Evolutionary conservation across 2,797 vertebrate genomes (phyloP), one percentile per base, ranked within the genome.

Genomic region (Melanogrammus aeglefinus): DNA sequence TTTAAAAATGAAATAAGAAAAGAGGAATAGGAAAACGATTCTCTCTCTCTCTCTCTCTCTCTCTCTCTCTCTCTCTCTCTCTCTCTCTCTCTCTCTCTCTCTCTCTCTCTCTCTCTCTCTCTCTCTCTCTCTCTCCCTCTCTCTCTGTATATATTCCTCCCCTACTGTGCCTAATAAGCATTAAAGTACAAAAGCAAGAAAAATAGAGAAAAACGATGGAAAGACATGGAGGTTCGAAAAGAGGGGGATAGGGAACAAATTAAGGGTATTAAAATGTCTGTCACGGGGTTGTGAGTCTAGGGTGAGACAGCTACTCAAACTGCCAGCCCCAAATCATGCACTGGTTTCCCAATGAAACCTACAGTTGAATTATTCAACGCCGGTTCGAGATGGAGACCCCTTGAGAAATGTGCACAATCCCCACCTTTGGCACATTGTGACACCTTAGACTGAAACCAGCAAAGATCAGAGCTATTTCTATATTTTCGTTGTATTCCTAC

Each of bases 1-100:
- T 87, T 88, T 83, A 39, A 83, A 87, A 87, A 72, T 5, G 80
- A 80, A 89, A 84, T 85, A 87, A 85, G 81, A 81, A 69, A 69
- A 63, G n/a, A 69, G 63, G n/a, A 21, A 63, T 24, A 24, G 57
- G 57, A 24, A 69, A 27, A 69, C 24, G 27, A 69, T 27, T 78
- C 21, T 74, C 10, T 27, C 47, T 29, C 29, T 29, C 41, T 33
- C 24, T 72, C 16, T 63, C 57, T 63, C 57, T 63, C 57, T 63
- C 21, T 1, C 6, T 63, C 57, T 63, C 5, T 8, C 57, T 24
- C 63, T 24, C 44, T 33, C 72, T 12, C 35, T 38, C 33, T 14
- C 6, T n/a, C 47, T 75, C 78, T 75, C 73, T 41, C 76, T 74
- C 73, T 41, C 38, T 44, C 21, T 74, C n/a, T 27, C 47, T 29